Evolutionary conservation across 2,113 vertebrate genomes (phyloP), one percentile per base, ranked within the genome.

Genomic region (Mus spicilegus): DNA sequence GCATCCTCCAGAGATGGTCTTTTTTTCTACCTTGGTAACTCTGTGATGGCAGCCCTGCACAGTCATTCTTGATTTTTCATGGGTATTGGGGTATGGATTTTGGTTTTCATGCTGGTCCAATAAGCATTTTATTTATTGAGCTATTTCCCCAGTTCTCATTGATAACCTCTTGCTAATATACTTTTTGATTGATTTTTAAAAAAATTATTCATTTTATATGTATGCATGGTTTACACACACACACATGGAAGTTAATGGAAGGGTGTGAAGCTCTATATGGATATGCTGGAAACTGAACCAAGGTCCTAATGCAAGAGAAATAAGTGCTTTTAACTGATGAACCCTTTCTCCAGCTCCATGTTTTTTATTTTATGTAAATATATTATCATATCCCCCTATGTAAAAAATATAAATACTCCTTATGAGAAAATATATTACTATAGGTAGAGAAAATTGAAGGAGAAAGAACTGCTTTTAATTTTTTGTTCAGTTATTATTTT

Each of bases 361-460:
- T 36, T 78, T 78, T 30, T 1, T 16, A 33, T 33, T 33, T 54
- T 54, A 8, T 80, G 30, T 80, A 20, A 36, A 36, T 56, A 80
- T 10, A 56, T 20, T 80, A 56, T 36, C 30, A 54, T 91, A 58
- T 87, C 58, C 10, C 67, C 33, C 42, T 88, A 69, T 36, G 17
- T 19, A 3, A 86, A 94, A 81, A 78, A 77, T 82, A 67, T 54
- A 92, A 78, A 58, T 75, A 69, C n/a, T 75, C 28, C 22, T 91
- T 90, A 63, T 94, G 87, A 85, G 65, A 87, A 94, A 96, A 75
- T 14, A 30, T 13, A 30, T 85, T 88, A 69, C 24, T 17, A 1
- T 42, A 93, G 49, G 28, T 54, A 80, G 24, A 78, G 28, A 78
- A 30, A 75, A 70, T 20, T 49, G 5, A 70, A 93, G 75, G 58